These are phyloP conservation scores for Numenius phaeopus DNA, from an alignment of 2,797 vertebrate genomes.

Conservation along the genomic window DNA sequence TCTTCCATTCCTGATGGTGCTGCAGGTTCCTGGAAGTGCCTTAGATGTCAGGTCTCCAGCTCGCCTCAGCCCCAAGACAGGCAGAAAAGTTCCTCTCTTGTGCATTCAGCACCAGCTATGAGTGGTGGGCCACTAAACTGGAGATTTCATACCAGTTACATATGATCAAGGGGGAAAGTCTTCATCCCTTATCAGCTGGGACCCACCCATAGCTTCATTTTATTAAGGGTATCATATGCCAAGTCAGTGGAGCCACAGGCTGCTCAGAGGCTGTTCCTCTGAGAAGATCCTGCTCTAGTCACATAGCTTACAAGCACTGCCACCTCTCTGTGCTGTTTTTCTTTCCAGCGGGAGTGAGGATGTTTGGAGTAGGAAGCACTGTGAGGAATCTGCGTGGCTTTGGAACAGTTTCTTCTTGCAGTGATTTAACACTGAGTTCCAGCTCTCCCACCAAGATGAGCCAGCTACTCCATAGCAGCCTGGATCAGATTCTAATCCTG, in stretches of 20 bases:
- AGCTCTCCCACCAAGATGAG: slow-evolving; percentile 35
- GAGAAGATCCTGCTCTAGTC: background rate
- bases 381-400: background rate
- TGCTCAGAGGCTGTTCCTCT: background rate
- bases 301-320: fast-evolving
- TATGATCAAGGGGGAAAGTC: background rate
- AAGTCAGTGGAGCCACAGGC: background rate
- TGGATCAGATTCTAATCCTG: slow-evolving; percentile 50
- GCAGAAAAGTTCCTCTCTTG: background rate
- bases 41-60: background rate
- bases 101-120: background rate
- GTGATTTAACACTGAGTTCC: background rate
- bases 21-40: background rate
- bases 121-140: background rate
- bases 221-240: background rate
- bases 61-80: background rate
- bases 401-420: background rate
- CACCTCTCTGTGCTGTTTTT: background rate
- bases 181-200: background rate
- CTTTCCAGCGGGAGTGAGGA: background rate
- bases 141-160: background rate
- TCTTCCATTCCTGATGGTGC: background rate
- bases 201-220: background rate
- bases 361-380: background rate
- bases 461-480: background rate